Conservation (phyloP, 2,888 invertebrate species). For the Hymenopus coronatus region DNA sequence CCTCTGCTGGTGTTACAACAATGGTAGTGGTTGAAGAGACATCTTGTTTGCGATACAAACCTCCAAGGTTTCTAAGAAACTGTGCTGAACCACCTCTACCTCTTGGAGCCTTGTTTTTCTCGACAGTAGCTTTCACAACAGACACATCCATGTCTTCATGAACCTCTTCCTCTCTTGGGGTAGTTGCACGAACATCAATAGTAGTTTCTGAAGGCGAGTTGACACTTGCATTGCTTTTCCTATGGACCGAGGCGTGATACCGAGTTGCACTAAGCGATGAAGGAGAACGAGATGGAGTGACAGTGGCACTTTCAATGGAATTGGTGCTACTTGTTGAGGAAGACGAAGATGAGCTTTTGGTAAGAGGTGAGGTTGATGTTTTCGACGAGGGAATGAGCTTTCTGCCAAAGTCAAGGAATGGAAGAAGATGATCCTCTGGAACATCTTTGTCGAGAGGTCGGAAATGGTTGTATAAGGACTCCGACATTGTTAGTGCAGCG, state of each 20-base stretch:
- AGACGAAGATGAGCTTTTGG: neutral
- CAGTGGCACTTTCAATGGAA: slow-evolving; percentile 38
- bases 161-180: slow-evolving; percentile 52
- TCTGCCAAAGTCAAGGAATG: slow-evolving; percentile 69
- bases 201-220: neutral
- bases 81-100: slow-evolving; percentile 43
- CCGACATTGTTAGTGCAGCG: slow-evolving; percentile 48
- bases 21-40: neutral
- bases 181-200: neutral
- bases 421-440: slow-evolving; percentile 64
- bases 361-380: neutral
- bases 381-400: slow-evolving; percentile 49
- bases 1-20: neutral
- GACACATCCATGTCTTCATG: slow-evolving; percentile 60
- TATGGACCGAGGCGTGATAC: neutral
- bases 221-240: neutral
- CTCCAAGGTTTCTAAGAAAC: neutral
- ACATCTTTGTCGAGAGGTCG: slow-evolving; percentile 61
- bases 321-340: slow-evolving; percentile 39
- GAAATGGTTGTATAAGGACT: slow-evolving; percentile 63
- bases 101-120: slow-evolving; percentile 54
- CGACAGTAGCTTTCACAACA: slow-evolving; percentile 55
- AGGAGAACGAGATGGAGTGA: neutral
- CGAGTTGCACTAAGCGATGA: neutral
- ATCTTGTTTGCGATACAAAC: neutral